Conservation (phyloP, 2,797 vertebrate species). For the Pangasius mekongensis region DNA sequence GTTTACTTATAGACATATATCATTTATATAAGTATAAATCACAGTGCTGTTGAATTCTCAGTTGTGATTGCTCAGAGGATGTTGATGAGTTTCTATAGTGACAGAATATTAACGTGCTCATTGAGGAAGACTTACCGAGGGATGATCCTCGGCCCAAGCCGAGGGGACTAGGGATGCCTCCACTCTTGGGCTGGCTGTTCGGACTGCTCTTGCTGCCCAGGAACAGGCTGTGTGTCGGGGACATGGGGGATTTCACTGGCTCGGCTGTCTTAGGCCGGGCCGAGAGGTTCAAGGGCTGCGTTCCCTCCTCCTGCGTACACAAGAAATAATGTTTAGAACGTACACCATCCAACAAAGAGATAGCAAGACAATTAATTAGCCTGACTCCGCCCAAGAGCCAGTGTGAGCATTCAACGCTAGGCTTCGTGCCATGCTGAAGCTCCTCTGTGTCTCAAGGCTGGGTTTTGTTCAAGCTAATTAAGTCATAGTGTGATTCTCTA, state of each 20-base stretch:
- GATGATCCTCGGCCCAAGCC: constrained; percentile 84
- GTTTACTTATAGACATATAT: neutral
- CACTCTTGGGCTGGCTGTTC: constrained; percentile 78
- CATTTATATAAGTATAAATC: neutral
- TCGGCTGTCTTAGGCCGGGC: constrained; percentile 86
- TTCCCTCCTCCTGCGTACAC: constrained; percentile 80
- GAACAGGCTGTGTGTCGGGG: constrained; percentile 86
- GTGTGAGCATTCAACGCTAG: constrained; percentile 81
- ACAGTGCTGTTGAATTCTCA: neutral
- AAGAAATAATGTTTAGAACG: constrained; percentile 57
- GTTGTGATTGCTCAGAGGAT: neutral
- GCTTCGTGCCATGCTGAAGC: constrained; percentile 86
- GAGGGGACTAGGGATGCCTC: constrained; percentile 83
- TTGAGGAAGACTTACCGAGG: constrained; percentile 74
- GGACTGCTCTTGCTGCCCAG: constrained; percentile 85
- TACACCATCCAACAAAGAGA: constrained; percentile 76
- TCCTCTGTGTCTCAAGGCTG: constrained; percentile 86
- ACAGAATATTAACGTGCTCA: neutral
- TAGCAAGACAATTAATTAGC: constrained; percentile 87
- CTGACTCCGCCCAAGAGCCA: constrained; percentile 77
- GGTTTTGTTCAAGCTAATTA: constrained; percentile 95
- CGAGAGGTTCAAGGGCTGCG: constrained; percentile 88
- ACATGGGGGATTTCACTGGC: constrained; percentile 83
- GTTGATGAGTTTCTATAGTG: neutral
- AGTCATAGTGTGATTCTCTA: constrained; percentile 91